Evolutionary conservation across 2,888 invertebrate species (phyloP), one percentile per base, ranked within the genome.

Genomic region (Stenurella melanura): DNA sequence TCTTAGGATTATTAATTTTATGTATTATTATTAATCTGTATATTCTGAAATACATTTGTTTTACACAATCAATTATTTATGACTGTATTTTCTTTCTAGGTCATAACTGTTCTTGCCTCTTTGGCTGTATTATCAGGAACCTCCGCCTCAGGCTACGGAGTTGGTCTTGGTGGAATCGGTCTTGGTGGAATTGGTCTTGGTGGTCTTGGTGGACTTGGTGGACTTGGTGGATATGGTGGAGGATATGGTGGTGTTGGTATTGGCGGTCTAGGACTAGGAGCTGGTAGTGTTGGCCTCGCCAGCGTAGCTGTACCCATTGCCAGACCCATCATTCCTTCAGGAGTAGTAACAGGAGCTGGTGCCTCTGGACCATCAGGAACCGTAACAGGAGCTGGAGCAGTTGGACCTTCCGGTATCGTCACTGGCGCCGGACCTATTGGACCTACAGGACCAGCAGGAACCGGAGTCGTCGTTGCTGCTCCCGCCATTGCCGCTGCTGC

Each of bases 321-420:
- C 17, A 70, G 26, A 70, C 56, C 70, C 42, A 60, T 70, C n/a
- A 70, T 70, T n/a, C 70, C 70, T 18, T 70, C 70, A 1, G 70
- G 70, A 0, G 19, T 70, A n/a, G 70, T 70, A 9, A 70, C 70
- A 17, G 70, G 70, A 60, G 60, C 60, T 0, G 70, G 70, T 17
- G 70, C 70, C 7, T 60, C 60, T 21, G 70, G 70, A 42, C 70
- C 70, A 11, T 42, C 70, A 17, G 75, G 69, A 3, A 61, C 69
- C 7, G 69, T 75, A 3, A 70, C 75, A 12, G 75, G 75, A 30
- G 70, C 75, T 5, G 70, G 75, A 2, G 75, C 75, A 4, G 19
- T 69, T 17, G 75, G 75, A 60, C 74, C 74, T 12, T 74, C 74
- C 3, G 74, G 74, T 15, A 68, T 68, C 38, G 74, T 74, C 1